Conservation (phyloP, 2,113 vertebrate species). For the Cololabis saira region DNA sequence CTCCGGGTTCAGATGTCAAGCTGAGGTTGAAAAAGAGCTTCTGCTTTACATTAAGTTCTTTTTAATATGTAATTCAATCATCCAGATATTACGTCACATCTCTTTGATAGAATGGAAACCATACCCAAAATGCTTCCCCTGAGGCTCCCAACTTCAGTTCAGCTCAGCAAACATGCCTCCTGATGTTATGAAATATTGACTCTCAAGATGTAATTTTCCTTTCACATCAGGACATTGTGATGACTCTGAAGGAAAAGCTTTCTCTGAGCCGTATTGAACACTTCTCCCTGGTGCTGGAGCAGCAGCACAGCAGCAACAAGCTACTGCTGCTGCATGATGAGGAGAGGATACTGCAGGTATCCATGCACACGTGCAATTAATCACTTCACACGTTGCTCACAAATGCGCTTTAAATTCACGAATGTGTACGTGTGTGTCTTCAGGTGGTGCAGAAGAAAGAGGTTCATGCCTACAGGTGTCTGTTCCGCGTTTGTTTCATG, state of each 20-base stretch:
- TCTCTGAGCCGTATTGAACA: constrained; percentile 88
- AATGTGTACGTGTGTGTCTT: background rate
- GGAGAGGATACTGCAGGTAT: constrained; percentile 91
- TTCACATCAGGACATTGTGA: constrained; percentile 89
- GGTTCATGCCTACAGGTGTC: constrained; percentile 90
- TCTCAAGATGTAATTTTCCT: constrained; percentile 13
- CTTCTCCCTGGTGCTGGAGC: constrained; percentile 91
- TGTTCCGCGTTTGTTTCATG: constrained; percentile 94
- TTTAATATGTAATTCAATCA: no score
- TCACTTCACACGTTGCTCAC: background rate
- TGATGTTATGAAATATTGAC: constrained; percentile 5
- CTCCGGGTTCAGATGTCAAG: background rate
- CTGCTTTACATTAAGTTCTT: no score
- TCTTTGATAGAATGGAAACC: no score
- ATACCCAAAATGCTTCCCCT: no score
- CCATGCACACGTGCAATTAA: background rate
- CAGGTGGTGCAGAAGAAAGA: constrained; percentile 94
- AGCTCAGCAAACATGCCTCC: constrained; percentile 16
- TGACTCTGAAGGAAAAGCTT: constrained; percentile 96
- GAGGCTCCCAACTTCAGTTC: background rate
- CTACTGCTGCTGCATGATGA: constrained; percentile 92
- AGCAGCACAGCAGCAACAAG: constrained; percentile 88
- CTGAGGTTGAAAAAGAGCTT: background rate
- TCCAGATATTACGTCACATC: no score
- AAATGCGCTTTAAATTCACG: background rate